Evolutionary conservation across 2,797 vertebrate species (phyloP).

Genomic region (Hapalemur alaotrensis): DNA sequence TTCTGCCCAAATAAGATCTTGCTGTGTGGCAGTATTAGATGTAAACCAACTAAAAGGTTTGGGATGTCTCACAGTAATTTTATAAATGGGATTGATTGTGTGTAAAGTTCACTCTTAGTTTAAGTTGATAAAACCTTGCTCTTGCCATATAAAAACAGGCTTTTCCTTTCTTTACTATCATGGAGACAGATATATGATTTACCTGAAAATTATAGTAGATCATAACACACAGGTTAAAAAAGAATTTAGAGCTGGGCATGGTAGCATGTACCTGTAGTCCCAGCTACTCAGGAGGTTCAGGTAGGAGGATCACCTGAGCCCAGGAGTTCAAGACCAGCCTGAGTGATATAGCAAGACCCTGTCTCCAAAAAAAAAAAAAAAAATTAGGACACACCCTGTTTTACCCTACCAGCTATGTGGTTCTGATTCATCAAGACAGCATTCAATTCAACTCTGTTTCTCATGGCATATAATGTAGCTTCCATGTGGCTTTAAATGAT

Average conservation of each 20-base stretch:
- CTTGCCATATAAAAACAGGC: neutral
- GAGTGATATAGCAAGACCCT: too few species aligned
- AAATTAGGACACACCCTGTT: neutral
- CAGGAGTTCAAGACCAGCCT: too few species aligned
- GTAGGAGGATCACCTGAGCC: too few species aligned
- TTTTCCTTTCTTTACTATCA: neutral
- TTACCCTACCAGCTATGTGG: neutral
- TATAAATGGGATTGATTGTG: neutral
- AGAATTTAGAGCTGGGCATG: neutral
- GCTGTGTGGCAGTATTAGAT: neutral
- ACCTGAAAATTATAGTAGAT: neutral
- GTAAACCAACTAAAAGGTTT: neutral
- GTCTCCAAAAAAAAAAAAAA: neutral
- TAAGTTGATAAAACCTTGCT: neutral
- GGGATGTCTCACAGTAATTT: neutral
- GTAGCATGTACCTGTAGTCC: too few species aligned
- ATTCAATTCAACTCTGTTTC: neutral
- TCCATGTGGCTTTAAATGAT: neutral
- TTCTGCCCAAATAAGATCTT: neutral
- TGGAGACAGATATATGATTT: neutral
- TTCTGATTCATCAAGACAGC: constrained; percentile 1
- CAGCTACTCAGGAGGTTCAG: too few species aligned
- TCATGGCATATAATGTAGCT: neutral
- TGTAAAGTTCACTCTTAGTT: neutral
- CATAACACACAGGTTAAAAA: neutral